phyloP scores from a whole-genome alignment of 2,888 invertebrate genomes.

The Harpalus rubripes region DNA sequence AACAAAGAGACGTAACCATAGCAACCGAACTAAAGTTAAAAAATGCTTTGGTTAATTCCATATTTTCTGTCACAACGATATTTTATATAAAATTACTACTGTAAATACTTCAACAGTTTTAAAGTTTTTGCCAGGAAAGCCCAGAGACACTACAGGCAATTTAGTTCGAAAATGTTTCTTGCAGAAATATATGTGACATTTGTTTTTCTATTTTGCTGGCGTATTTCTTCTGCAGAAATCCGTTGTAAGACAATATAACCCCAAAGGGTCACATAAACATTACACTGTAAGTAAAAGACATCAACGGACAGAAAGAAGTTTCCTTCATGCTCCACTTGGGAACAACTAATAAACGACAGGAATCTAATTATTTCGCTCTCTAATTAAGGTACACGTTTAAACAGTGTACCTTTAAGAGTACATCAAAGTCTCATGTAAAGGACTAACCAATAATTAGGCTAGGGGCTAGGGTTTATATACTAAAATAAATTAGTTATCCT shows the following conservation, averaged over 20 bases:
- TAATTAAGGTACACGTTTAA: neutral
- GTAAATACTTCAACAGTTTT: neutral
- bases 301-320: neutral
- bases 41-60: too few relatives aligned
- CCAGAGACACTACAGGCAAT: neutral
- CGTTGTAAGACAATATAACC: neutral
- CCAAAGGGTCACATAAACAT: neutral
- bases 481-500: too few relatives aligned
- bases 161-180: neutral
- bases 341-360: neutral
- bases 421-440: neutral
- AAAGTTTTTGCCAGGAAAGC: neutral
- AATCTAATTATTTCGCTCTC: neutral
- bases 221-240: neutral
- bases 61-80: too few relatives aligned
- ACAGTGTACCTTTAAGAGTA: neutral
- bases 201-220: neutral
- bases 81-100: too few relatives aligned
- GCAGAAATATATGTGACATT: neutral
- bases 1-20: too few relatives aligned
- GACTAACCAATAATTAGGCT: neutral
- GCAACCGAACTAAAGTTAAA: too few relatives aligned
- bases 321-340: neutral
- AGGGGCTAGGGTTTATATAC: neutral
- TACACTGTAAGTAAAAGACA: neutral